Evolutionary conservation across 2,888 invertebrate genomes (phyloP), one percentile per base, ranked within the genome.

Genomic region (Coenonympha glycerion): DNA sequence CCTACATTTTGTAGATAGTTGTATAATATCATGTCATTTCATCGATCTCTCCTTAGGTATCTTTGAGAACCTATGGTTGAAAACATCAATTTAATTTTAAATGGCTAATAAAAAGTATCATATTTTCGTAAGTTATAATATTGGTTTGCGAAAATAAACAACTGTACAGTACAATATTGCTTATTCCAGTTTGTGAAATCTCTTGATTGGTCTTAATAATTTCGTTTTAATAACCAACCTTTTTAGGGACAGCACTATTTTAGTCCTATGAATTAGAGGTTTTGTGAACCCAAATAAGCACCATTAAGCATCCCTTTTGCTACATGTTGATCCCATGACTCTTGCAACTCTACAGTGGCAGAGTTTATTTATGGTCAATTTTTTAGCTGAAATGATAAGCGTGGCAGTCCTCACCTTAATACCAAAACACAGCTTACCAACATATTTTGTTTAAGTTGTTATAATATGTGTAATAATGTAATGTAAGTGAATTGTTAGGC

Each of bases 361-460:
- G n/a, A n/a, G n/a, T n/a, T n/a, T n/a, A n/a, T n/a, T n/a, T n/a
- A n/a, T n/a, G n/a, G n/a, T n/a, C n/a, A n/a, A n/a, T 36, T 53
- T n/a, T 34, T 60, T 62, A 63, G 64, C 63, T 62, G 62, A 60
- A 63, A 63, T 71, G 60, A 61, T 66, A 69, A 83, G 82, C 62
- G 65, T 84, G 85, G 83, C 79, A 70, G 74, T 80, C 85, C 84
- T 87, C 86, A 86, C 82, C 79, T 82, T 77, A 78, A 87, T 86
- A 87, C 87, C 87, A 87, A 87, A 87, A 82, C 80, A 86, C 87
- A 82, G 83, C 84, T 87, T 87, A 87, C 87, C 87, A 87, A 82
- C 84, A 78, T 79, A 76, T 81, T 76, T 73, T 78, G 54, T 76
- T 72, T 87, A 84, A 85, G 83, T 87, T 85, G 85, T 76, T 74